Base-by-base conservation (phyloP, 1,140 invertebrate genomes). In the Hycleus cichorii region DNA sequence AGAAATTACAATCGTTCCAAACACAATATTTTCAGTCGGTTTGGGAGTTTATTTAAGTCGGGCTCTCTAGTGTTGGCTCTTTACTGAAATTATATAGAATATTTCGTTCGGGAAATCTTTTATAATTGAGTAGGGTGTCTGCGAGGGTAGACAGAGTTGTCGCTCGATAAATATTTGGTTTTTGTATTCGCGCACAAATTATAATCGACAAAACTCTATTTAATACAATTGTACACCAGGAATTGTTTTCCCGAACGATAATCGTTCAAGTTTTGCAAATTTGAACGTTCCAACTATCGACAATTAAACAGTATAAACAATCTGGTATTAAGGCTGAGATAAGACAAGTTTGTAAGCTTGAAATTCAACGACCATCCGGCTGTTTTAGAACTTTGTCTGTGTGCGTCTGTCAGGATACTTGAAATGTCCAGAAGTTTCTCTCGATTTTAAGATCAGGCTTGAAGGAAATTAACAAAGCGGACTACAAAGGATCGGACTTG, bases 1-100 rank as follows among this genome's bases (percentile, higher is more conserved):
- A 58, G 57, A 58, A 58, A 58, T 58, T 58, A 52, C 57, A 58
- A 52, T 58, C 56, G 43, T 49, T 49, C 47, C 43, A 58, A 51
- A 49, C 49, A 58, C 47, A 58, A 58, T 58, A 58, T 58, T 58
- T 58, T 46, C 44, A 38, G 51, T 6, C 42, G 24, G 26, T 43
- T 12, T 47, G 7, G 7, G 32, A 27, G 57, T 58, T 58, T 51
- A 52, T 58, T 58, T 58, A 51, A 51, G 38, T 49, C 42, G 40
- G 56, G 1, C 32, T 48, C 39, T 53, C 51, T 44, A 53, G 51
- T 53, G 51, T 53, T 48, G 57, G 49, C 27, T 39, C 48, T 49
- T 43, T 26, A 49, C 46, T 58, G 18, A 58, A 58, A 58, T 58
- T 58, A 49, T 58, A 49, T 49, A 4, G 7, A 18, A 58, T 58